Percentiles rank a stretch among this genome's conserved stretches.
phyloP scores from a whole-genome alignment of 2,888 invertebrate genomes.

The Ophioninae sp. region DNA sequence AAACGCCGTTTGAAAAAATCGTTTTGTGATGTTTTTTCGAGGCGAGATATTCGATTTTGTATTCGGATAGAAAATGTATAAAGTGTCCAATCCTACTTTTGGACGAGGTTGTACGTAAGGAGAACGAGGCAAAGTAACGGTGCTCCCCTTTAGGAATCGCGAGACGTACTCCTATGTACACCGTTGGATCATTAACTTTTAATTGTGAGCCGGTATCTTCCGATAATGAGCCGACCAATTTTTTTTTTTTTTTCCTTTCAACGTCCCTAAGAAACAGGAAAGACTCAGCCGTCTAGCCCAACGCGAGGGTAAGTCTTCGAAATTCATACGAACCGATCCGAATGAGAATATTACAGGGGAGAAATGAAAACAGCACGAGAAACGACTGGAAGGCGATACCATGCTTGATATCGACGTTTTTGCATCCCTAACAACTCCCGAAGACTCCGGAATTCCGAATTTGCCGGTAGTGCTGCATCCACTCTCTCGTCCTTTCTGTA shows the following conservation, averaged over 20 bases:
- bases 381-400: conserved; percentile 23
- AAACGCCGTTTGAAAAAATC: no score
- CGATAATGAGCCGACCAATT: conserved; percentile 64
- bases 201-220: conserved; percentile 66
- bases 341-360: conserved; percentile 33
- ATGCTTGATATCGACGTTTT: conserved; percentile 34
- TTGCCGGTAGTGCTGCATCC: conserved; percentile 24
- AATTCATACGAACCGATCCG: conserved; percentile 46
- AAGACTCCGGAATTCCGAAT: conserved; percentile 22
- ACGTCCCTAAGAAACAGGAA: neutral
- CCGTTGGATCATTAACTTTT: conserved; percentile 66
- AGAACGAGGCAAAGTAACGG: conserved; percentile 30
- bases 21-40: no score
- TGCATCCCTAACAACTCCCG: conserved; percentile 49
- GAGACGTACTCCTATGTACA: conserved; percentile 39
- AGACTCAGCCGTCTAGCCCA: neutral
- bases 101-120: neutral
- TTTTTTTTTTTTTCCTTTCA: conserved; percentile 32
- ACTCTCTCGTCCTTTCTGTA: conserved; percentile 22
- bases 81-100: no score
- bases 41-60: no score
- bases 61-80: no score
- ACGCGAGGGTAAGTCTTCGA: conserved; percentile 40
- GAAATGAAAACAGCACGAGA: conserved; percentile 16
- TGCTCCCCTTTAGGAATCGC: conserved; percentile 49